Base-by-base conservation (phyloP, 1,140 invertebrate genomes). In the Calliopsis andreniformis region DNA sequence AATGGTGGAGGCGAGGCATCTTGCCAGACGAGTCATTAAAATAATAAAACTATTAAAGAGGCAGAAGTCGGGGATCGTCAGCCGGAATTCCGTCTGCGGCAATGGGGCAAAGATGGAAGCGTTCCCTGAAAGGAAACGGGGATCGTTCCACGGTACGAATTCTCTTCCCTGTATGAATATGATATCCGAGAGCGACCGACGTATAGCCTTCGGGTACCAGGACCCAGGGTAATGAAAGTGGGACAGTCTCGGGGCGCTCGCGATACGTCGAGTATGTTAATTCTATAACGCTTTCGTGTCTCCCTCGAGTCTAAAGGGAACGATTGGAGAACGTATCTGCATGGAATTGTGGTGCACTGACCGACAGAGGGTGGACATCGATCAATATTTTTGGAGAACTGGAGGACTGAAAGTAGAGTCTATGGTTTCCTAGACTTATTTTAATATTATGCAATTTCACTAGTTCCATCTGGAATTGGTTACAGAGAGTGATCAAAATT, bases 21-120 rank as follows among this genome's bases (percentile, higher is more conserved):
- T 59, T 69, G 80, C 72, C 82, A 84, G 77, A 42, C 56, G 49
- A 56, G 67, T 76, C 72, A 67, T 84, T 83, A 83, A 76, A 84
- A 71, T 62, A 83, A 79, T 79, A 67, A 75, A 67, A 75, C 43
- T 75, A 68, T 75, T 64, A 66, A 51, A 35, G 39, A 3, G 30
- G n/a, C 47, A 53, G 71, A 53, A 66, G 18, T 16, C 3, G 20
- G 32, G 16, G 14, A 1, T 25, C 4, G 35, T 42, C 58, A 35
- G n/a, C 4, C 64, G 55, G 32, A 70, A 55, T 53, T 28, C 18
- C n/a, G 64, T 18, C 32, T 18, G 47, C 35, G 16, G 32, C 23
- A 25, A 39, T 18, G 35, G 43, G n/a, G 16, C 35, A 45, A 59
- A 56, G 62, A 67, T 25, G 61, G 20, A 25, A 35, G n/a, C 70